These are phyloP conservation scores for Equus przewalskii DNA, from an alignment of 2,113 vertebrate species.

Conservation along the genomic window DNA sequence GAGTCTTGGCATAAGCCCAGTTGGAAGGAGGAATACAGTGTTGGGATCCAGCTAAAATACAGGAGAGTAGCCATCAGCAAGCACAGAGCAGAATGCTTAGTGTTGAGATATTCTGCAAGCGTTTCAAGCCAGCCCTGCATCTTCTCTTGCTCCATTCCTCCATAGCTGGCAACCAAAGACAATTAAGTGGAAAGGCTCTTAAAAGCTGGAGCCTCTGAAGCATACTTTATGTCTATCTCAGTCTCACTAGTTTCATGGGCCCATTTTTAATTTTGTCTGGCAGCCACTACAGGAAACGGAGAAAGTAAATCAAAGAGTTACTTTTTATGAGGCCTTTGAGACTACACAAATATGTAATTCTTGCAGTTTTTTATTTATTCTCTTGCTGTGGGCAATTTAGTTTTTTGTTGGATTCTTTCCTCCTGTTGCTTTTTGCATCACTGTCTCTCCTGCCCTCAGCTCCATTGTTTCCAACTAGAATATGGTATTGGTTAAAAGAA, in stretches of 20 bases:
- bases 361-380: conserved; percentile 78
- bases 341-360: conserved; percentile 69
- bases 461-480: conserved; percentile 44
- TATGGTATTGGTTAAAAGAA: conserved; percentile 9
- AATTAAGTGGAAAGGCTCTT: conserved; percentile 67
- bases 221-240: conserved; percentile 57
- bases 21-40: background rate
- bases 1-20: background rate
- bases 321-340: conserved; percentile 77
- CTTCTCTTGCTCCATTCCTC: conserved; percentile 19
- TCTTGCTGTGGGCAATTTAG: conserved; percentile 64
- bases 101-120: background rate
- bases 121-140: background rate
- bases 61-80: background rate
- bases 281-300: conserved; percentile 63
- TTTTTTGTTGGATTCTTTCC: conserved; percentile 53
- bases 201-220: conserved; percentile 51
- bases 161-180: conserved; percentile 41
- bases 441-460: background rate
- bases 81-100: background rate
- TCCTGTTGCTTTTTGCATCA: conserved; percentile 6
- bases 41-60: background rate
- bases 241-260: conserved; percentile 66
- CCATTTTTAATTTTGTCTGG: conserved; percentile 83
- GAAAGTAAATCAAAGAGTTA: conserved; percentile 75